Percentiles rank a stretch among this genome's conserved stretches.
These are phyloP conservation scores for Leptodirus hochenwartii DNA, from an alignment of 2,888 invertebrate genomes.

Conservation along the genomic window DNA sequence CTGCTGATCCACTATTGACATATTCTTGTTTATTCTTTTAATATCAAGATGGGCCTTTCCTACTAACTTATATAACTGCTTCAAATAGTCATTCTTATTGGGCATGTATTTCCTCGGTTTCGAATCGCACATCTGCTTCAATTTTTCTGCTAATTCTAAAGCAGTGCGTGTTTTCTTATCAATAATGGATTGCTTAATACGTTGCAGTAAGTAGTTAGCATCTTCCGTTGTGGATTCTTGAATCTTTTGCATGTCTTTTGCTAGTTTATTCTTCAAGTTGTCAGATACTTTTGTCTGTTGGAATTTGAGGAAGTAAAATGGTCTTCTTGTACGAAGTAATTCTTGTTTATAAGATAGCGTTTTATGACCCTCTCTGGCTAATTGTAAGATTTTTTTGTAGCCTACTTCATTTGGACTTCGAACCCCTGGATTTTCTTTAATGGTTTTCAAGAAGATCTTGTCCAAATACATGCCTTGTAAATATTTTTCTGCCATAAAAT, in stretches of 20 bases:
- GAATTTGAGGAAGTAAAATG: conserved; percentile 28
- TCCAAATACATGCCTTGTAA: conserved; percentile 27
- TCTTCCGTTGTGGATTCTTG: conserved; percentile 22
- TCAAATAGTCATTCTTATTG: conserved; percentile 22
- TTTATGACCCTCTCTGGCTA: conserved; percentile 20
- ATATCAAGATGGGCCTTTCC: conserved; percentile 26
- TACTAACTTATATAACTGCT: conserved; percentile 25
- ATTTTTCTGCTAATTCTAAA: conserved; percentile 23
- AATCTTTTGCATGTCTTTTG: conserved; percentile 19
- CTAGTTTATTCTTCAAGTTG: conserved; percentile 18
- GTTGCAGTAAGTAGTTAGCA: conserved; percentile 23
- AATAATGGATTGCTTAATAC: conserved; percentile 20
- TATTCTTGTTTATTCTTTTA: conserved; percentile 22
- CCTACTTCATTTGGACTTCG: conserved; percentile 25
- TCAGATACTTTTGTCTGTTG: conserved; percentile 21
- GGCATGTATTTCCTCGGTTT: conserved; percentile 26
- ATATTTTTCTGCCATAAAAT: conserved; percentile 27
- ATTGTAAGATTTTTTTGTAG: conserved; percentile 17
- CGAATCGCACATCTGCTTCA: conserved; percentile 26
- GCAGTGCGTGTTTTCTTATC: conserved; percentile 14
- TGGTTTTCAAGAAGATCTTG: conserved; percentile 25
- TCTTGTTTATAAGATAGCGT: conserved; percentile 25
- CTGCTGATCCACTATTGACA: conserved; percentile 17
- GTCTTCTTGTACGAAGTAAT: conserved; percentile 26
- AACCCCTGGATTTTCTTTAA: conserved; percentile 20